A percentile compares a stretch with the other conserved stretches of the same genome.
phyloP scores from a whole-genome alignment of 2,888 invertebrate genomes.

The Rotaria magnacalcarata region DNA sequence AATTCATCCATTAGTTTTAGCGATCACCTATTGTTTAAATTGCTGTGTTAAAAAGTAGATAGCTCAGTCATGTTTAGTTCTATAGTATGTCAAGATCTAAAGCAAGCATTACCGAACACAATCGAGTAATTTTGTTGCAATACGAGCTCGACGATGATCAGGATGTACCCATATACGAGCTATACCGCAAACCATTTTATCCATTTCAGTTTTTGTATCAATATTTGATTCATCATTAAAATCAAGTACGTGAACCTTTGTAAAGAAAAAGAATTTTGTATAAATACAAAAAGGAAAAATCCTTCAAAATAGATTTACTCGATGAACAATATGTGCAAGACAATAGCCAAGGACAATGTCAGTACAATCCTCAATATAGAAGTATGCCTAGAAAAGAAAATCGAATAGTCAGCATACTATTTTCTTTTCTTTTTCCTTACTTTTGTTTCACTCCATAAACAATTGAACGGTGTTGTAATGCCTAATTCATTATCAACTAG shows the following conservation, averaged over 20 bases:
- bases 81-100: background rate
- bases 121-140: conserved; percentile 35
- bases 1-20: no score
- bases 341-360: conserved; percentile 32
- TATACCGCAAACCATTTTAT: conserved; percentile 30
- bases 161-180: conserved; percentile 34
- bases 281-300: background rate
- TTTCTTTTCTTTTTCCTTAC: background rate
- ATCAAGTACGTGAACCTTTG: conserved; percentile 5
- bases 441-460: conserved; percentile 30
- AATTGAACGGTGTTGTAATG: conserved; percentile 12
- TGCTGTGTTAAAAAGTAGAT: no score
- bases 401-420: background rate
- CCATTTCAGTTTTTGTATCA: conserved; percentile 18
- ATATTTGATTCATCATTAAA: background rate
- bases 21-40: no score
- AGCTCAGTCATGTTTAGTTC: no score
- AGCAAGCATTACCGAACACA: background rate
- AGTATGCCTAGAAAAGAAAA: background rate
- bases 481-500: conserved; percentile 32
- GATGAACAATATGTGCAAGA: conserved; percentile 33
- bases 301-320: background rate
- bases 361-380: conserved; percentile 14
- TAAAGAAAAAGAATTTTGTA: background rate
- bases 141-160: conserved; percentile 27